Evolutionary conservation across 2,888 invertebrate species (phyloP).

Genomic region (Cheilosia grossa): DNA sequence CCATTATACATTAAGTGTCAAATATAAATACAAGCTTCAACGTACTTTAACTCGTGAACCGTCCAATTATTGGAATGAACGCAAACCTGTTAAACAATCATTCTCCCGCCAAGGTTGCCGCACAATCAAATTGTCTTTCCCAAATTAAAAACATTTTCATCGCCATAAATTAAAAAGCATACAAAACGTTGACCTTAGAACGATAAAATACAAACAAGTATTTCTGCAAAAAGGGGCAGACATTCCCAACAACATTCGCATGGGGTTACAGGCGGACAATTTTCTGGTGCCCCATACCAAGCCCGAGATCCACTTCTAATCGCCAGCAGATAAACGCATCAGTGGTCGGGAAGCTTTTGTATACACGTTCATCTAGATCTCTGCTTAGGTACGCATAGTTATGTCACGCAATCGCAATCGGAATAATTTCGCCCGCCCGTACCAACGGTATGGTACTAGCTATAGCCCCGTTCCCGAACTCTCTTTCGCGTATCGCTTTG

Average conservation of each 20-base stretch:
- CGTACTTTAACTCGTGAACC: no score
- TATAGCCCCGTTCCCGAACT: conserved; percentile 20
- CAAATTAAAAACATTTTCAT: conserved; percentile 58
- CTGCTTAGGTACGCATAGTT: conserved; percentile 68
- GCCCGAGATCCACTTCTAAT: conserved; percentile 70
- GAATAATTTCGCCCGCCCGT: conserved; percentile 60
- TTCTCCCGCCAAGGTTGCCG: conserved; percentile 55
- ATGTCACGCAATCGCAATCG: conserved; percentile 74
- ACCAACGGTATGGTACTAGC: background rate
- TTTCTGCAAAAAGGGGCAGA: conserved; percentile 16
- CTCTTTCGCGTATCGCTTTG: conserved; percentile 12
- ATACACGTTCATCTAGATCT: conserved; percentile 54
- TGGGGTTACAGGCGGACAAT: conserved; percentile 68
- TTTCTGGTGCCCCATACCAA: conserved; percentile 40
- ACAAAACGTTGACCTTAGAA: conserved; percentile 72
- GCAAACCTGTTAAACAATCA: conserved; percentile 25
- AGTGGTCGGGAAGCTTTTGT: conserved; percentile 68
- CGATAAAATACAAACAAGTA: conserved; percentile 20
- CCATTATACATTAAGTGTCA: conserved; percentile 1
- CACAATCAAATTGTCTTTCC: conserved; percentile 52
- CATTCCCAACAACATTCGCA: conserved; percentile 47
- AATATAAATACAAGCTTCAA: background rate
- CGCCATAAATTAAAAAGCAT: conserved; percentile 45
- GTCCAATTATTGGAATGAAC: conserved; percentile 12
- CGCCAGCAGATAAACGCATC: conserved; percentile 72